These are phyloP conservation scores for Philypnodon macrostomus DNA, from an alignment of 2,797 vertebrate genomes.

Conservation along the genomic window DNA sequence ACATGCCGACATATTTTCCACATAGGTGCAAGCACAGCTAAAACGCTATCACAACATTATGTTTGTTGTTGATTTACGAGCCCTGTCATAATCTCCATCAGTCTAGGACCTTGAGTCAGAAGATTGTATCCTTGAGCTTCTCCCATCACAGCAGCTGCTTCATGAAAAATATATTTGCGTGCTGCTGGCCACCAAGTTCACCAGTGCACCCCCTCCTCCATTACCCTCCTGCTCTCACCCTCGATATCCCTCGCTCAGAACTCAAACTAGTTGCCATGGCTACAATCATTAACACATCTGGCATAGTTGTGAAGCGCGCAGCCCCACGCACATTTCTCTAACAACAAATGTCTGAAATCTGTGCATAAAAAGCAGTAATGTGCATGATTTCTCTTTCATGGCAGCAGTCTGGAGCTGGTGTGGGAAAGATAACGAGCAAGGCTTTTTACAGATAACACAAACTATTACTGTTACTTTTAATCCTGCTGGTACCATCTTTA, in stretches of 20 bases:
- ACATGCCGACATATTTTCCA: constrained; percentile 13
- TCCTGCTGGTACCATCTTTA: constrained; percentile 42
- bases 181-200: constrained; percentile 64
- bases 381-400: constrained; percentile 39
- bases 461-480: constrained; percentile 45
- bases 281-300: constrained; percentile 82
- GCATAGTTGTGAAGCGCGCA: constrained; percentile 56
- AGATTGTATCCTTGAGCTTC: constrained; percentile 67
- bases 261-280: constrained; percentile 75
- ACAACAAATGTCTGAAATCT: constrained; percentile 24
- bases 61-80: constrained; percentile 50
- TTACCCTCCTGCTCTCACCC: constrained; percentile 37
- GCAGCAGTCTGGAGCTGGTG: constrained; percentile 45
- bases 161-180: constrained; percentile 75
- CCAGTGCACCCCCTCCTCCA: constrained; percentile 47
- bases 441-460: constrained; percentile 39
- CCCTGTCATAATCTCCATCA: constrained; percentile 33
- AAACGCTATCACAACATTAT: constrained; percentile 21
- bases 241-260: constrained; percentile 57
- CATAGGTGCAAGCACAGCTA: constrained; percentile 15
- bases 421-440: constrained; percentile 46
- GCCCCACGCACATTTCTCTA: constrained; percentile 2
- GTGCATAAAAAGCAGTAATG: constrained; percentile 36
- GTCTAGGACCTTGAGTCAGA: constrained; percentile 60
- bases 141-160: constrained; percentile 56